A percentile compares a stretch with the other conserved stretches of the same genome.
Evolutionary conservation across 2,113 vertebrate species (phyloP).

Genomic region (Elgaria multicarinata): DNA sequence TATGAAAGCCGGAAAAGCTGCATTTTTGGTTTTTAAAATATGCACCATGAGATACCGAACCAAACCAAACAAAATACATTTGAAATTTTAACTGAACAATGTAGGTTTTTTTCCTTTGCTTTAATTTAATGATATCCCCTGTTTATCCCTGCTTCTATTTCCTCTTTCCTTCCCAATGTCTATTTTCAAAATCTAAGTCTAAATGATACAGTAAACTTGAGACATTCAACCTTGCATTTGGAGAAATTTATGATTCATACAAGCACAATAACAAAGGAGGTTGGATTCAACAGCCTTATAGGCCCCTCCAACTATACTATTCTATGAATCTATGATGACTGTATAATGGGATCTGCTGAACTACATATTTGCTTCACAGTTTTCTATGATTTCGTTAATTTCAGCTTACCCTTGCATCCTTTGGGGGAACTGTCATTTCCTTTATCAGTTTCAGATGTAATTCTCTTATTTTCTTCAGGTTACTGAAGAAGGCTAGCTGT

Average conservation of each 20-base stretch:
- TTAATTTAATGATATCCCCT: no score
- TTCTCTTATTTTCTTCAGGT: constrained; percentile 69
- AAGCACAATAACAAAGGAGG: neutral
- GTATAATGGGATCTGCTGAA: neutral
- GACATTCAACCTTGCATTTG: neutral
- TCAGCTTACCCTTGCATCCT: constrained; percentile 57
- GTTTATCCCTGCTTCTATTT: no score
- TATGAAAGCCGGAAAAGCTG: neutral
- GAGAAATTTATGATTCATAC: neutral
- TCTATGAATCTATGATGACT: no score
- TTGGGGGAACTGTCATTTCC: constrained; percentile 44
- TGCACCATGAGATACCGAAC: neutral
- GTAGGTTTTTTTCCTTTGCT: no score
- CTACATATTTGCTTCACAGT: neutral
- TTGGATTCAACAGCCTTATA: no score
- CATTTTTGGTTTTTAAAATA: neutral
- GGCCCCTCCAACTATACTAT: no score
- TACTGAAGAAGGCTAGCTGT: constrained; percentile 73
- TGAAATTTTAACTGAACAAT: neutral
- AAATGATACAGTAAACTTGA: no score
- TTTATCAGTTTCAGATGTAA: constrained; percentile 65
- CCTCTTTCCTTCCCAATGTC: no score
- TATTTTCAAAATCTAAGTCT: no score
- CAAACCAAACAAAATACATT: neutral
- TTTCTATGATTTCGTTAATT: neutral